Evolutionary conservation across 2,797 vertebrate species (phyloP), one percentile per base, ranked within the genome.

Genomic region (Scleropages formosus): DNA sequence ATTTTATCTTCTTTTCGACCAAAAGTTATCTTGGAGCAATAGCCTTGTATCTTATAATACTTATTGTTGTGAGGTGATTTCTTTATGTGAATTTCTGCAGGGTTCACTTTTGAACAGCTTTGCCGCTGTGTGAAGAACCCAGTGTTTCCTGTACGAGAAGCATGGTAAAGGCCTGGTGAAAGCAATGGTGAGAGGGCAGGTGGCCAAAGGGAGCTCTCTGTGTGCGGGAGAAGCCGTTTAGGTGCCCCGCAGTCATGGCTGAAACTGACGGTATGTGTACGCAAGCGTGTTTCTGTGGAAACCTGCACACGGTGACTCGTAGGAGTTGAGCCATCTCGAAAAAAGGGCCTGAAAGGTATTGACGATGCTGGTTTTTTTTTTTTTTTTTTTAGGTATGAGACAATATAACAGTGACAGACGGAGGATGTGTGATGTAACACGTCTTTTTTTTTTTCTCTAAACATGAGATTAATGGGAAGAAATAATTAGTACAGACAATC

Each of bases 401-500:
- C 65, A 75, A 11, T 61, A 65, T 61, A 69, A 27, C 51, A 27
- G 58, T 70, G 75, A 62, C 75, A 27, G 39, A 46, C 27, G 66
- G 75, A 66, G 27, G 63, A 46, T 53, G 49, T 70, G 4, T 26
- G 15, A 53, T 26, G 27, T 51, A 16, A 22, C 24, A 12, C 8
- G 58, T 39, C 51, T 73, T 39, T 56, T 60, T 47, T 68, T 78
- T 60, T 68, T 26, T 51, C 47, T 61, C 78, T 26, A 44, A 73
- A 69, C 39, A 53, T 31, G 47, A 73, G 63, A 53, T 76, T 76
- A 69, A 73, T 73, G 58, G 26, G 47, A 61, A 70, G 67, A 62
- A 64, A 53, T 62, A 70, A 72, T 79, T 79, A 74, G 74, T 64
- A 22, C 64, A 70, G 75, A 77, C 60, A 69, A 79, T 77, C 72